Evolutionary conservation across 2,113 vertebrate species (phyloP), one percentile per base, ranked within the genome.

Genomic region (Spea bombifrons): DNA sequence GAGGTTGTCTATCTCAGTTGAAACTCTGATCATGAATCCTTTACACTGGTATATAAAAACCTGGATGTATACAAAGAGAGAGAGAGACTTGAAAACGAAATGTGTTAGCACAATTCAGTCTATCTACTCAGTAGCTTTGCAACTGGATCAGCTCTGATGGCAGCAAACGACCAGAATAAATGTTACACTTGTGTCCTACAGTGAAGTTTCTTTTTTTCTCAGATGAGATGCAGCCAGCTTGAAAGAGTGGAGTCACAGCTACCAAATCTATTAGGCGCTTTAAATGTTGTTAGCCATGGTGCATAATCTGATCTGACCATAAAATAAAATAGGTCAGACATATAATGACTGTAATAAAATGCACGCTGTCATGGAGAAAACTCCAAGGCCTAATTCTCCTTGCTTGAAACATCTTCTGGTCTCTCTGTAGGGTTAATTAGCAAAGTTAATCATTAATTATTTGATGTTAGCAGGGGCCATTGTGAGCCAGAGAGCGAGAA

Each of bases 301-400:
- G 66, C 46, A 49, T 63, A 45, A 77, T 70, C 66, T 43, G 12
- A 77, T 70, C 45, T 70, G 66, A 71, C 75, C 75, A 45, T 8
- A 44, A 70, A 77, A 70, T 77, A 76, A 76, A 76, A 76, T 76
- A 77, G 75, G 75, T 77, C 75, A 77, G 66, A 7, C 4, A 61
- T 15, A 61, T 77, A 77, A 77, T 77, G 75, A 77, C 70, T 77
- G 75, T 49, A 77, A 77, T 77, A 77, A 70, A 77, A 70, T 71
- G 65, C 50, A 15, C 15, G 17, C 47, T 47, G 65, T 76, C 75
- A 55, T 48, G 47, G 49, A 66, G 65, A 53, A 76, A 50, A 17
- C 75, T 68, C 55, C 65, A 76, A 68, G 55, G 65, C 43, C 65
- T 44, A 30, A 47, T 6, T 16, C 75, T 68, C 52, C 50, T 3